Conservation (phyloP, 1,140 invertebrate genomes). For the Polyergus mexicanus region DNA sequence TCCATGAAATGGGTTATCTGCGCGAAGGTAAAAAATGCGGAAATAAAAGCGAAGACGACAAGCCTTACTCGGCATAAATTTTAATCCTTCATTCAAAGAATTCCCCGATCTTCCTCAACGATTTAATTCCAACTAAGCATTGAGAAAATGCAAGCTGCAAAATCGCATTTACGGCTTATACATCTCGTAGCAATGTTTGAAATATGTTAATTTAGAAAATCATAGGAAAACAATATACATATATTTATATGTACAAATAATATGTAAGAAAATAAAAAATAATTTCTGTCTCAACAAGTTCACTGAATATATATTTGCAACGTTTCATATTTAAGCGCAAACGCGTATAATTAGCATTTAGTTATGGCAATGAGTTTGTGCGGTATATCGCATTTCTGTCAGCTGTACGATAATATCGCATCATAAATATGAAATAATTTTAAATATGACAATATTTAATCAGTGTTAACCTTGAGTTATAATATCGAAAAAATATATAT, state of each 20-base stretch:
- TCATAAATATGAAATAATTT: slow-evolving; percentile 50
- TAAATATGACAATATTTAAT: slow-evolving; percentile 45
- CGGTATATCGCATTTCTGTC: slow-evolving; percentile 21
- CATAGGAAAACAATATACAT: not conserved
- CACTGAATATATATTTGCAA: not conserved
- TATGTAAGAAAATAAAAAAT: not conserved
- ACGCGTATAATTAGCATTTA: slow-evolving; percentile 51
- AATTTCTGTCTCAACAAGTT: not conserved
- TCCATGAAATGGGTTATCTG: not conserved
- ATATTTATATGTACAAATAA: not conserved
- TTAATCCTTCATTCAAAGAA: slow-evolving; percentile 48
- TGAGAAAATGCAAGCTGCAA: slow-evolving; percentile 17
- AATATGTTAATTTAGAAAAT: slow-evolving; percentile 1
- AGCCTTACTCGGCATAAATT: not conserved
- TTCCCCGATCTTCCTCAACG: slow-evolving; percentile 30
- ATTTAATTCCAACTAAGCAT: slow-evolving; percentile 46
- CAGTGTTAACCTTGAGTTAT: slow-evolving; percentile 41
- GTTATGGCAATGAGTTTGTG: slow-evolving; percentile 44
- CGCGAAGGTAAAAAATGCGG: not conserved
- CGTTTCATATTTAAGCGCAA: slow-evolving; percentile 31
- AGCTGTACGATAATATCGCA: slow-evolving; percentile 29
- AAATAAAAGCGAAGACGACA: not conserved
- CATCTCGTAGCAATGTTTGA: not conserved
- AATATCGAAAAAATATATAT: not conserved
- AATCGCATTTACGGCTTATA: slow-evolving; percentile 37